Evolutionary conservation across 2,888 invertebrate genomes (phyloP).

Genomic region (Isotomurus palustris): DNA sequence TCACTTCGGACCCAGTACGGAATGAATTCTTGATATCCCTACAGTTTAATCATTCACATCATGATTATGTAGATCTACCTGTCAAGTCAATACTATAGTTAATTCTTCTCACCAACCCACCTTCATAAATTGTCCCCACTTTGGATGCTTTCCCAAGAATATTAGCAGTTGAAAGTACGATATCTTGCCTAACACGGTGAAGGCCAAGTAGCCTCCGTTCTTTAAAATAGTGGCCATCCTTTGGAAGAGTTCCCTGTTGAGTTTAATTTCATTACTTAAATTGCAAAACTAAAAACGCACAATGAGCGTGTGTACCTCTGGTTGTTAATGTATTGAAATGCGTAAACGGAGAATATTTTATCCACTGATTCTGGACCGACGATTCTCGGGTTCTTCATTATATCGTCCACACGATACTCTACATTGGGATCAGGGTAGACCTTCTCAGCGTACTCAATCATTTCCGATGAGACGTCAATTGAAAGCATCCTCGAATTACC

Average conservation of each 20-base stretch:
- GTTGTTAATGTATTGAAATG: conserved; percentile 30
- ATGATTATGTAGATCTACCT: too few species aligned
- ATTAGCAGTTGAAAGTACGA: neutral
- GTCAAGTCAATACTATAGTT: too few species aligned
- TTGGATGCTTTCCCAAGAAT: conserved; percentile 10
- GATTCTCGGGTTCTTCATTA: conserved; percentile 23
- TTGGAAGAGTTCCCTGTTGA: conserved; percentile 13
- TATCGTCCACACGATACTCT: conserved; percentile 14
- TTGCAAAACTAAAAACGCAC: too few species aligned
- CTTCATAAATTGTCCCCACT: conserved; percentile 21
- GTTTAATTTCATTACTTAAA: too few species aligned
- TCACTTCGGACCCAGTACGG: conserved; percentile 24
- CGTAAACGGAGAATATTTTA: conserved; percentile 35
- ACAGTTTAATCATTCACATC: too few species aligned
- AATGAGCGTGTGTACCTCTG: conserved; percentile 18
- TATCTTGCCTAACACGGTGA: conserved; percentile 18
- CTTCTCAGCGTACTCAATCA: conserved; percentile 29
- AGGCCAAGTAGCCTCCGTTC: conserved; percentile 25
- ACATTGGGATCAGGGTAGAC: conserved; percentile 26
- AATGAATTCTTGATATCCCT: conserved; percentile 25
- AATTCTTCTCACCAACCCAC: conserved; percentile 10
- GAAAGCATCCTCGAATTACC: conserved; percentile 23
- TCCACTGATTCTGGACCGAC: conserved; percentile 23
- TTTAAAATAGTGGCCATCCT: conserved; percentile 15
- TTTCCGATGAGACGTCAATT: conserved; percentile 32